phyloP scores from a whole-genome alignment of 2,797 vertebrate species.

The Distichodus sexfasciatus region DNA sequence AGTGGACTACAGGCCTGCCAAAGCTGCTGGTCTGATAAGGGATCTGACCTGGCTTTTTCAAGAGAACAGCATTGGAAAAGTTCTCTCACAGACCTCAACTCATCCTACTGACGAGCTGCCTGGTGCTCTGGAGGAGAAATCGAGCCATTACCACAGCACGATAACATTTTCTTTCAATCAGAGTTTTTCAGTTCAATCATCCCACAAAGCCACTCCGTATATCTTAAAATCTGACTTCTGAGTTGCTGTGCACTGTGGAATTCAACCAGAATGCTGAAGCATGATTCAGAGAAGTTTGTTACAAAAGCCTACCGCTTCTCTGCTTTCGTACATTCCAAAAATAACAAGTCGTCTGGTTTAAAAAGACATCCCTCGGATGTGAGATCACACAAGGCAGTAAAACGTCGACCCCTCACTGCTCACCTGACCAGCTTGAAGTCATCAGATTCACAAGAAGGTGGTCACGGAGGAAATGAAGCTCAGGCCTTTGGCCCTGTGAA shows the following conservation, averaged over 20 bases:
- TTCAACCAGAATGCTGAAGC: background rate
- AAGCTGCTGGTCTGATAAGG: background rate
- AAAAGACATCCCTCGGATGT: too few species aligned
- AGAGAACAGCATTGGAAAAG: background rate
- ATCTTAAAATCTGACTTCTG: background rate
- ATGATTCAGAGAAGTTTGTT: background rate
- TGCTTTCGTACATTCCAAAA: background rate
- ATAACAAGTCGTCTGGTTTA: too few species aligned
- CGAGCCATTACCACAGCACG: slow-evolving; percentile 34
- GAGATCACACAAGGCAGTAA: too few species aligned
- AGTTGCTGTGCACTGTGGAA: background rate
- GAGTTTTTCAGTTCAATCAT: slow-evolving; percentile 50
- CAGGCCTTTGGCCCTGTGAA: background rate
- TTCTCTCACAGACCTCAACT: too few species aligned
- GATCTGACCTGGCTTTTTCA: background rate
- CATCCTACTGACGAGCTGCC: background rate
- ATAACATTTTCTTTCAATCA: slow-evolving; percentile 49
- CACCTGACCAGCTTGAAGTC: background rate
- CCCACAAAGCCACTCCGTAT: background rate
- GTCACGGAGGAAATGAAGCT: background rate
- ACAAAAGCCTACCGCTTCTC: background rate
- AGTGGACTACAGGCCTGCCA: too few species aligned
- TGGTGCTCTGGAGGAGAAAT: background rate
- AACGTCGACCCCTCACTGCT: background rate
- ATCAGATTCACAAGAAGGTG: background rate